These are phyloP conservation scores for Drosophila tanythrix DNA, from an alignment of 2,888 invertebrate species.

Conservation along the genomic window DNA sequence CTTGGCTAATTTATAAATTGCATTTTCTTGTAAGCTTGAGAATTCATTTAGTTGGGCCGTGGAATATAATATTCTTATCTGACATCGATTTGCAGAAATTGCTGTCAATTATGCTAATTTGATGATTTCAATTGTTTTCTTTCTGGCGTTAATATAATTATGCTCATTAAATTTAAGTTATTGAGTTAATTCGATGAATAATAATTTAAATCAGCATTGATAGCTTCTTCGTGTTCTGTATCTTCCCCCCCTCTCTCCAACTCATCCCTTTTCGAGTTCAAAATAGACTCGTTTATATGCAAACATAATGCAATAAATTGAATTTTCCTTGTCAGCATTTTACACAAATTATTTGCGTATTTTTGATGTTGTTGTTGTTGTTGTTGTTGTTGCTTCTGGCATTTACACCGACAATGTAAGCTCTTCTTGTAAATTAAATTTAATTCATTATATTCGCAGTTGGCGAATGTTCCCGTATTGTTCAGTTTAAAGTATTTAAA, in stretches of 20 bases:
- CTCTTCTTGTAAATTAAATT: slow-evolving; percentile 73
- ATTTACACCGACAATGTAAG: slow-evolving; percentile 57
- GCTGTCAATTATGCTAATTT: slow-evolving; percentile 59
- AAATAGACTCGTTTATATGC: slow-evolving; percentile 67
- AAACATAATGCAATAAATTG: slow-evolving; percentile 72
- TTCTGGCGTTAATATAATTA: slow-evolving; percentile 14
- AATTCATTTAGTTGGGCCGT: slow-evolving; percentile 33
- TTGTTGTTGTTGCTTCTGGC: slow-evolving; percentile 34
- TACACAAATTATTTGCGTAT: slow-evolving; percentile 48
- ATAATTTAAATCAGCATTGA: neutral
- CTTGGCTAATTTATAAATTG: slow-evolving; percentile 72
- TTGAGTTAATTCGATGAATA: slow-evolving; percentile 5
- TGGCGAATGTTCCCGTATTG: slow-evolving; percentile 25
- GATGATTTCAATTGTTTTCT: neutral
- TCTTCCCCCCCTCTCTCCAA: neutral
- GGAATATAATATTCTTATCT: slow-evolving; percentile 25
- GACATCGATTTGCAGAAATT: slow-evolving; percentile 34
- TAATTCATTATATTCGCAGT: slow-evolving; percentile 65
- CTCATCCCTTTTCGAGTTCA: neutral
- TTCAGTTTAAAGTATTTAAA: slow-evolving; percentile 40
- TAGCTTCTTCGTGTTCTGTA: neutral
- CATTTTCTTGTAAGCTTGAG: slow-evolving; percentile 59
- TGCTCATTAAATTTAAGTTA: slow-evolving; percentile 7
- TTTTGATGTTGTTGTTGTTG: slow-evolving; percentile 26
- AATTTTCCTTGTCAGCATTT: slow-evolving; percentile 64